phyloP scores from a whole-genome alignment of 2,888 invertebrate species.

The Hemithea aestivaria region DNA sequence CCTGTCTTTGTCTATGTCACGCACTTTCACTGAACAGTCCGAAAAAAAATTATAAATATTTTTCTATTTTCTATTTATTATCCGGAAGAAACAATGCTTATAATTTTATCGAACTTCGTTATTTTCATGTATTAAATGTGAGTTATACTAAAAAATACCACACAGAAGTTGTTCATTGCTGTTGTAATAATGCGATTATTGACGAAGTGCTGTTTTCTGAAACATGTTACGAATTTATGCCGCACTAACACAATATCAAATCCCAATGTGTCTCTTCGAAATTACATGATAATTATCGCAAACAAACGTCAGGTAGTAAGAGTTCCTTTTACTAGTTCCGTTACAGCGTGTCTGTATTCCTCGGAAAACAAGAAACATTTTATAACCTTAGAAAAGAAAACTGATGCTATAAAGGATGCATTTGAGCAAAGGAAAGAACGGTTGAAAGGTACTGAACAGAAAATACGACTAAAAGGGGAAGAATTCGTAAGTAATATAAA shows the following conservation, averaged over 20 bases:
- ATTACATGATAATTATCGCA: constrained; percentile 31
- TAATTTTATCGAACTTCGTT: too few species aligned
- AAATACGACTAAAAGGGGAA: constrained; percentile 63
- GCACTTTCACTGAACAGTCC: too few species aligned
- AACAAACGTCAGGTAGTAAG: constrained; percentile 33
- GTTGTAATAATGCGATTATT: constrained; percentile 47
- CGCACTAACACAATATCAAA: constrained; percentile 27
- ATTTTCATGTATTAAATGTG: background rate
- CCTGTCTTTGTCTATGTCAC: too few species aligned
- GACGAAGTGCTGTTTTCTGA: constrained; percentile 39
- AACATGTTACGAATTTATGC: constrained; percentile 39
- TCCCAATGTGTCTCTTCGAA: constrained; percentile 33
- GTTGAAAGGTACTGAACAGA: constrained; percentile 78
- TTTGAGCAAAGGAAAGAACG: constrained; percentile 81
- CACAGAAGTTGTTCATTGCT: background rate
- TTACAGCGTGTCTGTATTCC: constrained; percentile 49
- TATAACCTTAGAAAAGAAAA: constrained; percentile 63
- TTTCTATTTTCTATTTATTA: too few species aligned
- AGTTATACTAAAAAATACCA: background rate
- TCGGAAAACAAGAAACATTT: constrained; percentile 63
- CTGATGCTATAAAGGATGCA: constrained; percentile 75
- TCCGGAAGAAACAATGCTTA: too few species aligned
- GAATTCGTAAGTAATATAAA: constrained; percentile 67
- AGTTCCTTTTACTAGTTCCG: constrained; percentile 36
- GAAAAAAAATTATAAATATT: too few species aligned